Evolutionary conservation across 2,888 invertebrate genomes (phyloP), one percentile per base, ranked within the genome.

Genomic region (Rhagonycha fulva): DNA sequence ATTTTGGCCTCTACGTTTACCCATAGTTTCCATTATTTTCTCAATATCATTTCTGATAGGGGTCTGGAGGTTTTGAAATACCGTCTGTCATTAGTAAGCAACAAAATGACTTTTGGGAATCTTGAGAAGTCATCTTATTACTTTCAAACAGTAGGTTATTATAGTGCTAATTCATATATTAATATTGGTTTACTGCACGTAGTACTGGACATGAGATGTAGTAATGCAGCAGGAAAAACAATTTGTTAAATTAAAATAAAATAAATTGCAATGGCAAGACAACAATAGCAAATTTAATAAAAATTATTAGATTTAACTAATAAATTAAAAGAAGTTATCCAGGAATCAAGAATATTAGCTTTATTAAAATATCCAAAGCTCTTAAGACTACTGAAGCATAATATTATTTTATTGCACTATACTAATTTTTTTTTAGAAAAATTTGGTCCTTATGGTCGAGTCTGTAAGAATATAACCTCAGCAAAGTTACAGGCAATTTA

Each of bases 371-470:
- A 83, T 81, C 78, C 80, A 79, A 83, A 81, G 81, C 81, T 83
- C 82, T 77, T 79, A 80, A 78, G 80, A 24, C 80, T 82, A 79
- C 80, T 82, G 82, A 82, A 82, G 83, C 83, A 81, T 81, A 82
- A 83, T 83, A 83, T 84, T 83, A 83, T 83, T 84, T 84, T 83
- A 84, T 83, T 83, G 82, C 83, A 81, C 82, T 83, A 81, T 82
- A 79, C 71, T 74, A 14, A 66, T 14, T 14, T 66, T 24, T 47
- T 14, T 14, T 30, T 28, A 60, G 28, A 73, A 69, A n/a, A 75
- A 72, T 72, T 61, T 79, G 69, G 68, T 62, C 76, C 76, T 71
- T 80, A 80, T 75, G 19, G 47, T 68, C 68, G 32, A 10, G 68
- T 66, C 19, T 72, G 73, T 77, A 74, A 74, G 74, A 74, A 71